Evolutionary conservation across 2,113 vertebrate genomes (phyloP), one percentile per base, ranked within the genome.

Genomic region (Symphodus melops): DNA sequence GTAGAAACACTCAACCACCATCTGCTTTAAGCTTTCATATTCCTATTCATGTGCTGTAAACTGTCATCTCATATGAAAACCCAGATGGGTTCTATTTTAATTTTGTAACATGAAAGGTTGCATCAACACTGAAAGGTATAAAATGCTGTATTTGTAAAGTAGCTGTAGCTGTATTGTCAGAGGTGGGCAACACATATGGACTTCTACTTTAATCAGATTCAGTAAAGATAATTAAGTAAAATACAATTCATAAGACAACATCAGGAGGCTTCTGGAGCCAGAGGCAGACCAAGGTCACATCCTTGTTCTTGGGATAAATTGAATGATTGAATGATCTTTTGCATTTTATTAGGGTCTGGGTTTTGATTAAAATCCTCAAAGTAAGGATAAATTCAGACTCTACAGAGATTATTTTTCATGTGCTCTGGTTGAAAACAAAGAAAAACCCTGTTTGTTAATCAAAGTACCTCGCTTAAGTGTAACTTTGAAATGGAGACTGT

Each of bases 1-100:
- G 46, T 81, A 44, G 63, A 82, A 81, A 86, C 56, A 75, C 72
- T 67, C 68, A 33, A 10, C 54, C 64, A 74, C 82, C 84, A 81
- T 86, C 79, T 86, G 84, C 79, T 66, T 71, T 68, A 33, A 78
- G 67, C 44, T 23, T 75, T 58, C 23, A 61, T 42, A 49, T 77
- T 73, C 28, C 28, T 70, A 41, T 62, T 82, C n/a, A 55, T 41
- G 44, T 41, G 82, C 33, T 41, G 46, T 58, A 49, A 69, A 71
- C 39, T 41, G 42, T 9, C 13, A 69, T 37, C 64, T 54, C 41
- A 81, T 46, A 56, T 56, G 41, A 71, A 33, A 28, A 64, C 11
- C 16, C 5, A 58, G 41, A 48, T 25, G 23, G 44, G 4, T 33
- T 51, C 72, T 48, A 14, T 9, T 36, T 49, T 19, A 10, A 17